Base-by-base conservation (phyloP, 2,888 invertebrate genomes). In the Hydrotaea diabolus region DNA sequence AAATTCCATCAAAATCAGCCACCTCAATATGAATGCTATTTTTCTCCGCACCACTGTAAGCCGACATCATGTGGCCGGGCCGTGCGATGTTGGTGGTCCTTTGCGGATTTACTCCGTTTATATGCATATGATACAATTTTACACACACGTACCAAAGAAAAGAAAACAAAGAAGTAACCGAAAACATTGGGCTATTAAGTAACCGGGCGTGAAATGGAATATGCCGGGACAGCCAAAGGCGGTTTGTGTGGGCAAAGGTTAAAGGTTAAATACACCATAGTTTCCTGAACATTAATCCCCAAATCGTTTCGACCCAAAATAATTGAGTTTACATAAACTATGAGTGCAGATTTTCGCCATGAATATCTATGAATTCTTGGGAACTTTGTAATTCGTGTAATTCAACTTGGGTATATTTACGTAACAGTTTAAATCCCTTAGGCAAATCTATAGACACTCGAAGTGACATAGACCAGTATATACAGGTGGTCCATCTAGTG, bases 221-320 rank as follows among this genome's bases (percentile, higher is more conserved):
- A 15, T 36, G 17, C 17, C 36, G 31, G 64, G n/a, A 59, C n/a
- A 0, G n/a, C 11, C 39, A 21, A 19, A 36, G 19, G n/a, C n/a
- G 19, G 23, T 15, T 59, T 59, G 59, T 15, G 2, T 31, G 57
- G 36, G 15, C 19, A 66, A 66, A 66, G 39, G 66, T 66, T 21
- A 66, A 43, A 66, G 66, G 39, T 66, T 66, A 66, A 66, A 43
- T 43, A 36, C 26, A n/a, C 21, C 21, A n/a, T 21, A 43, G 17
- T 66, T 64, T 64, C 64, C 36, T 64, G 17, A 64, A 36, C 64
- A 36, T n/a, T 36, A 66, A 66, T 66, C 66, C 21, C 21, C 43
- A 43, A 66, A 66, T 43, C 66, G n/a, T 66, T 66, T 59, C 4
- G 66, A 13, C 66, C 11, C 21, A 43, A n/a, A 17, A 43, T 66